Evolutionary conservation across 2,797 vertebrate genomes (phyloP), one percentile per base, ranked within the genome.

Genomic region (Gymnothorax javanicus): DNA sequence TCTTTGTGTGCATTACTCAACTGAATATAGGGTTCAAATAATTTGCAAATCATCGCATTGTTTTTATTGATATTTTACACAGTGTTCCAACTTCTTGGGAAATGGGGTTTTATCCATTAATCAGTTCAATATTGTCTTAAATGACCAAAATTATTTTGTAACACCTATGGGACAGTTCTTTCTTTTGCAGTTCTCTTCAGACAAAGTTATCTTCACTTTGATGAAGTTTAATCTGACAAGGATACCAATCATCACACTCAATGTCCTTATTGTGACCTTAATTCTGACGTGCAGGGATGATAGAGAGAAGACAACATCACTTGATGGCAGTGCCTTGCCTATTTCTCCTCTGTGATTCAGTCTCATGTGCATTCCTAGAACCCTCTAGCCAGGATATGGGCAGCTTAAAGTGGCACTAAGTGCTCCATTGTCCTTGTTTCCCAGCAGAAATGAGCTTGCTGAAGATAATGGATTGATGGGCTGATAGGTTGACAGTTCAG

Each of bases 381-480:
- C 7, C 71, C 73, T 50, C 13, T 50, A 27, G 27, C 11, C 12
- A 11, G 69, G 25, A 23, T 20, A 81, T 20, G 20, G 20, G 52
- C 7, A 56, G 52, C 12, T 81, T 54, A 81, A 56, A 81, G 52
- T 81, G 77, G 5, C 77, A 54, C 52, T 81, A 52, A 56, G 56
- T 23, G 27, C 77, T 52, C 23, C 17, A 56, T 81, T 81, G 20
- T 54, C 50, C 52, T 81, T 81, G 77, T 81, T 54, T 52, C 50
- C 50, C 23, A 23, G 50, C 52, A 81, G 8, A 3, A 52, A 43
- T 43, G 33, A 43, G 33, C 33, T 52, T 5, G 52, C 52, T 56
- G 50, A 50, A 81, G 77, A 9, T 56, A 81, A 81, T 81, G 77
- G 50, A 81, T 81, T 81, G 77, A 81, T 52, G 50, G 52, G 17